A percentile compares a stretch with the other conserved stretches of the same genome.
phyloP scores from a whole-genome alignment of 1,140 invertebrate species.

The Drosophila nannoptera region DNA sequence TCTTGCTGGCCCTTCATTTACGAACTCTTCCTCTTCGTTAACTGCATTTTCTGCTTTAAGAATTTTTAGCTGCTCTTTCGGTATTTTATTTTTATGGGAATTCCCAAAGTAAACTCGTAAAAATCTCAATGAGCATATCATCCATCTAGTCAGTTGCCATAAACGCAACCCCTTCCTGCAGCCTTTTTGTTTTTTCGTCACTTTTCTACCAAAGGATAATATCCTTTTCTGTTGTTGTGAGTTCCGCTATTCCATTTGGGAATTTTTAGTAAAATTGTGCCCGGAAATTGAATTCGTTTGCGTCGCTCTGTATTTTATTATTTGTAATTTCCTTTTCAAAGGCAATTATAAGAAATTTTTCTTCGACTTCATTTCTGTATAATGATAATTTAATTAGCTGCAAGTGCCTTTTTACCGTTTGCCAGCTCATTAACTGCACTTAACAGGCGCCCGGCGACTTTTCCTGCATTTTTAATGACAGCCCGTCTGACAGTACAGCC shows the following conservation, averaged over 20 bases:
- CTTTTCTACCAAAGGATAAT: slow-evolving; percentile 22
- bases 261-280: slow-evolving; percentile 12
- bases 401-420: slow-evolving; percentile 26
- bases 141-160: no score
- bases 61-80: no score
- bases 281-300: slow-evolving; percentile 69
- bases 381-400: slow-evolving; percentile 17
- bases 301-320: slow-evolving; percentile 27
- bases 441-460: slow-evolving; percentile 47
- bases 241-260: not conserved
- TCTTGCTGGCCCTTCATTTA: no score
- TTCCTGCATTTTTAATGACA: slow-evolving; percentile 64
- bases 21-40: no score
- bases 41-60: no score
- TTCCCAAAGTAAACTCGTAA: no score
- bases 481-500: not conserved
- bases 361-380: slow-evolving; percentile 23
- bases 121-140: no score
- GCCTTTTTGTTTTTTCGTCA: slow-evolving; percentile 16
- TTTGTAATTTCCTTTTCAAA: slow-evolving; percentile 38
- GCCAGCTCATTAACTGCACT: slow-evolving; percentile 69
- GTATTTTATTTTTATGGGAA: no score
- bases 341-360: slow-evolving; percentile 64
- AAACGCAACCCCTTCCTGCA: not conserved
- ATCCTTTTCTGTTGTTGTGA: not conserved